Conservation (phyloP, 2,797 vertebrate species). For the Acrossocheilus wenchowensis region DNA sequence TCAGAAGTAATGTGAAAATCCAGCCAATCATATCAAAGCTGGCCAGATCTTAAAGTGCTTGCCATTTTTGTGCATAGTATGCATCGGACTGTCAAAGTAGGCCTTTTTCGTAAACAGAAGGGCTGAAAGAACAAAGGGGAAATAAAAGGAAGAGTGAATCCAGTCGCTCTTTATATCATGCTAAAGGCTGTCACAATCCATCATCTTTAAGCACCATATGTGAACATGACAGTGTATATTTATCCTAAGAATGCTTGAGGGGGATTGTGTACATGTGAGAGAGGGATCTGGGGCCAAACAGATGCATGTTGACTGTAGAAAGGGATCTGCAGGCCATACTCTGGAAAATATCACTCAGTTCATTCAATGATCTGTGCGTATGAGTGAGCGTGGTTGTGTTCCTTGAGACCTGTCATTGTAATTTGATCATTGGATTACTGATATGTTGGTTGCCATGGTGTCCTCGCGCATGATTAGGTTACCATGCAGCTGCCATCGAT, state of each 20-base stretch:
- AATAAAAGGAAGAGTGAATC: slow-evolving; percentile 23
- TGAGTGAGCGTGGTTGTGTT: slow-evolving; percentile 9
- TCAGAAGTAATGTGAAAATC: neutral
- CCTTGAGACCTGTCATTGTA: slow-evolving; percentile 50
- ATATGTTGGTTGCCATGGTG: slow-evolving; percentile 59
- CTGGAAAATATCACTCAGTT: slow-evolving; percentile 22
- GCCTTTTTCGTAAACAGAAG: neutral
- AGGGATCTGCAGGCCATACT: neutral
- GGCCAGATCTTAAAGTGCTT: neutral
- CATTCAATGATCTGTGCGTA: slow-evolving; percentile 9
- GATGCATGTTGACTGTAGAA: slow-evolving; percentile 23
- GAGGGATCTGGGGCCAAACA: slow-evolving; percentile 23
- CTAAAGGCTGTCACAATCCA: slow-evolving; percentile 50
- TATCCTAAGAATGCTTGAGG: slow-evolving; percentile 45
- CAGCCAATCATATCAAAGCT: neutral
- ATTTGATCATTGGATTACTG: slow-evolving; percentile 58
- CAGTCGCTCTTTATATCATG: slow-evolving; percentile 14
- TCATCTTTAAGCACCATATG: slow-evolving; percentile 50
- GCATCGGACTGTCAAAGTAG: neutral
- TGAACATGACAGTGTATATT: slow-evolving; percentile 57
- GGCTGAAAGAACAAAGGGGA: neutral
- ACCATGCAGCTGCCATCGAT: slow-evolving; percentile 40
- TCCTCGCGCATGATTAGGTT: slow-evolving; percentile 54
- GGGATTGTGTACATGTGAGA: slow-evolving; percentile 28
- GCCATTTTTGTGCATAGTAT: neutral